phyloP scores from a whole-genome alignment of 2,797 vertebrate genomes.

The Anguilla pacifica region DNA sequence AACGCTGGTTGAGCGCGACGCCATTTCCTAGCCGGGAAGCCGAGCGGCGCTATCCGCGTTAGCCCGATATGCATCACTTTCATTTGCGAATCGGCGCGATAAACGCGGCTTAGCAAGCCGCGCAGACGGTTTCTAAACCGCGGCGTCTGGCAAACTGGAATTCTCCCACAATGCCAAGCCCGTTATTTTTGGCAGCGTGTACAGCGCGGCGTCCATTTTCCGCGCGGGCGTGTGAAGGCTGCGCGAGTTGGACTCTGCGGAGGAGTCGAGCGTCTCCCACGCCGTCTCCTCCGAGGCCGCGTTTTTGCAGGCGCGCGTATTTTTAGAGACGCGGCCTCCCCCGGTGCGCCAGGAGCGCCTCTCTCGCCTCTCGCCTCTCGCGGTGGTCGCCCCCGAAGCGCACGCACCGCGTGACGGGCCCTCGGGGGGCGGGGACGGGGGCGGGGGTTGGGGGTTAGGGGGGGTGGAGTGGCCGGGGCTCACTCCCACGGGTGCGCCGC shows the following conservation, averaged over 20 bases:
- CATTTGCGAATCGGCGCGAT: background rate
- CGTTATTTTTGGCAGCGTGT: background rate
- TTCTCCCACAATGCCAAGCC: background rate
- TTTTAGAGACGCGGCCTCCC: constrained; percentile 17
- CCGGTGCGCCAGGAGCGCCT: background rate
- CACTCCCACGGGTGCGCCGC: background rate
- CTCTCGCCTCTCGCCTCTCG: background rate
- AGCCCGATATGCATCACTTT: background rate
- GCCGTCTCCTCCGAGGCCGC: constrained; percentile 5
- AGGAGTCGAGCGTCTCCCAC: background rate
- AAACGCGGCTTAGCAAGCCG: background rate
- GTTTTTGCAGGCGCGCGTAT: constrained; percentile 10
- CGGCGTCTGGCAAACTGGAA: background rate
- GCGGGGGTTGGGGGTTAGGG: too few species aligned
- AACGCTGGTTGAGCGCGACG: too few species aligned
- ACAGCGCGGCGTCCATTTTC: background rate
- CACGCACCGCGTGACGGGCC: too few species aligned
- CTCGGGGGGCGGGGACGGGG: background rate
- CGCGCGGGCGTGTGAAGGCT: background rate
- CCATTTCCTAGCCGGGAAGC: background rate
- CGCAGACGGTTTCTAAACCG: background rate
- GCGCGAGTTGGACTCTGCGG: background rate
- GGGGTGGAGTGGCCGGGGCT: background rate
- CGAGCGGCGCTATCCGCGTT: background rate
- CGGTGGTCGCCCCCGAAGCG: too few species aligned